These are phyloP conservation scores for Sinonovacula constricta DNA, from an alignment of 1,140 invertebrate species.

Conservation along the genomic window DNA sequence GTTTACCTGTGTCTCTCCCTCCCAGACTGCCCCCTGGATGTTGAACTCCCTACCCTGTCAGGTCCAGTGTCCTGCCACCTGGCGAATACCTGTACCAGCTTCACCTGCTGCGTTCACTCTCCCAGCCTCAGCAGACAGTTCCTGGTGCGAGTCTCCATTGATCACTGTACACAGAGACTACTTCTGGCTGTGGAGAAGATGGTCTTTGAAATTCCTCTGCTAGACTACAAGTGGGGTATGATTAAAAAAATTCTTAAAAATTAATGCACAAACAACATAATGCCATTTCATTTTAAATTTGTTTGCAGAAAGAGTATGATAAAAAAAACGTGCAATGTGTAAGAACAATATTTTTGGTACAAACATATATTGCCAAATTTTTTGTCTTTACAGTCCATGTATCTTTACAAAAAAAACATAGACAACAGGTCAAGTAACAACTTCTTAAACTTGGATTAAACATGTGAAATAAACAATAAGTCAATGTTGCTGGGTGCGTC, in stretches of 20 bases:
- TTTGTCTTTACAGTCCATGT: neutral
- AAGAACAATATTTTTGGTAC: neutral
- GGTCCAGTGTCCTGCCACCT: slow-evolving; percentile 1
- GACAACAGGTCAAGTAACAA: neutral
- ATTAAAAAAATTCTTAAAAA: neutral
- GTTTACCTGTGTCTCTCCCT: too few relatives aligned
- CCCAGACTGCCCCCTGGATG: slow-evolving; percentile 24
- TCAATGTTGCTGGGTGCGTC: neutral
- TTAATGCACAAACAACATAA: neutral
- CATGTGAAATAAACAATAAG: neutral
- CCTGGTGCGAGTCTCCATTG: neutral
- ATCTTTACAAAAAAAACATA: neutral
- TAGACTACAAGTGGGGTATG: slow-evolving; percentile 39
- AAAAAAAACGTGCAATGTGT: too few relatives aligned
- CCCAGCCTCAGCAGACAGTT: slow-evolving; percentile 1
- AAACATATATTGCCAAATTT: neutral
- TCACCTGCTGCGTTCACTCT: slow-evolving; percentile 22
- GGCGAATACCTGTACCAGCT: neutral
- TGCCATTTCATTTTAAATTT: neutral
- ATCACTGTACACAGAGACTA: slow-evolving; percentile 10
- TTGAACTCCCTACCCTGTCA: slow-evolving; percentile 3
- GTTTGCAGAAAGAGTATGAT: too few relatives aligned
- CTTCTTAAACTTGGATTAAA: neutral
- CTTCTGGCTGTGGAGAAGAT: slow-evolving; percentile 17
- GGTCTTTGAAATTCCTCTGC: slow-evolving; percentile 10